These are phyloP conservation scores for Pholis gunnellus DNA, from an alignment of 2,113 vertebrate genomes.

Conservation along the genomic window DNA sequence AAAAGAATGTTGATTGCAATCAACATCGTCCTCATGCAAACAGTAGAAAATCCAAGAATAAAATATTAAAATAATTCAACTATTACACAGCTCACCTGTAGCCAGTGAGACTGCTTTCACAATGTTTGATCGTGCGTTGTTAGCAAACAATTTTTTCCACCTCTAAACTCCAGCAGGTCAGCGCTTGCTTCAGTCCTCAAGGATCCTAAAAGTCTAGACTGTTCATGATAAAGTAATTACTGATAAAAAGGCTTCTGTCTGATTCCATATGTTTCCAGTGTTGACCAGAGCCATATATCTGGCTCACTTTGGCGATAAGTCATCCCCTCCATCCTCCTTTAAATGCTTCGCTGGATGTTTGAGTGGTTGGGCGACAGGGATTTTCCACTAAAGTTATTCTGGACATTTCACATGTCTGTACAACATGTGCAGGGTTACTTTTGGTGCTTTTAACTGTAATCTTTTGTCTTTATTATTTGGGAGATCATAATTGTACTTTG, in stretches of 20 bases:
- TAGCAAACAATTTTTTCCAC: background rate
- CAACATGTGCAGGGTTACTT: background rate
- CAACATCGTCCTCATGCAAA: background rate
- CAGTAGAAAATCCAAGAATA: background rate
- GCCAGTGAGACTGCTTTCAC: background rate
- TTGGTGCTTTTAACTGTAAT: background rate
- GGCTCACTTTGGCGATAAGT: background rate
- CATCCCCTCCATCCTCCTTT: background rate
- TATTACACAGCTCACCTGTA: background rate
- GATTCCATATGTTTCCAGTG: background rate
- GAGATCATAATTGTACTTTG: background rate
- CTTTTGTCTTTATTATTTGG: background rate
- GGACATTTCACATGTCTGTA: background rate
- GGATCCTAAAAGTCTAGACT: background rate
- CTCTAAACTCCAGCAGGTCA: background rate
- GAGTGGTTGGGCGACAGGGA: background rate
- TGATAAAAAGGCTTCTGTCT: conserved; percentile 5
- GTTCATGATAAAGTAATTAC: conserved; percentile 8
- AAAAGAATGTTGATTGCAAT: background rate
- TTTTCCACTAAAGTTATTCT: conserved; percentile 8
- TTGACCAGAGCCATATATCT: conserved; percentile 1
- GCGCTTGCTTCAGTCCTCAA: too few species aligned
- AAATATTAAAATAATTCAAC: background rate
- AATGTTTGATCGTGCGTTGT: background rate
- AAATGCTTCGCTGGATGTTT: background rate